Evolutionary conservation across 2,797 vertebrate species (phyloP).

Genomic region (Smutsia temminckii): DNA sequence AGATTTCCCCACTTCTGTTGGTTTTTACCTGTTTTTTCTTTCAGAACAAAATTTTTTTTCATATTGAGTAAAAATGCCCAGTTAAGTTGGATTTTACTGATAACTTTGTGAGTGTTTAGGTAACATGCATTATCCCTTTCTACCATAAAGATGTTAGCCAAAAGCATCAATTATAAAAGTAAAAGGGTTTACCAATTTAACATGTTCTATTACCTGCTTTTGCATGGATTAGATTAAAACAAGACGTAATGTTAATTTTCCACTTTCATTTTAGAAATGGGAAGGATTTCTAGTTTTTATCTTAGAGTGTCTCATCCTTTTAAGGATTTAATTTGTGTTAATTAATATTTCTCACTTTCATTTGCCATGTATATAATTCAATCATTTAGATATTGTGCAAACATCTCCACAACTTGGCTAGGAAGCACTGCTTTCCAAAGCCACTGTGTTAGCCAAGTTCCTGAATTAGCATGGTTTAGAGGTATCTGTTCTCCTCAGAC

Average conservation of each 20-base stretch:
- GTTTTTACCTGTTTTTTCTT: neutral
- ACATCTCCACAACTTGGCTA: constrained; percentile 16
- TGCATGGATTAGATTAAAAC: neutral
- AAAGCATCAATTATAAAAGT: constrained; percentile 6
- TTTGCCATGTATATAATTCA: neutral
- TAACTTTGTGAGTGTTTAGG: neutral
- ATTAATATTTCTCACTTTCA: constrained; percentile 41
- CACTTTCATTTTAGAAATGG: constrained; percentile 3
- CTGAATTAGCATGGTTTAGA: constrained; percentile 61
- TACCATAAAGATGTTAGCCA: neutral
- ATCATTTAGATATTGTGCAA: constrained; percentile 22
- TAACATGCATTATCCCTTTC: neutral
- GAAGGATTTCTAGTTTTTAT: neutral
- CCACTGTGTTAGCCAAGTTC: constrained; percentile 12
- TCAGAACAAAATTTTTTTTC: neutral
- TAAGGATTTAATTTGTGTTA: constrained; percentile 4
- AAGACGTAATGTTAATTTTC: neutral
- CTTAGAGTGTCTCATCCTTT: neutral
- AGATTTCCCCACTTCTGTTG: neutral
- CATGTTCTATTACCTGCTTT: constrained; percentile 1
- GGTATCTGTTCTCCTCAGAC: constrained; percentile 18
- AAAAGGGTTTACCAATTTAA: neutral
- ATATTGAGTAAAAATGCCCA: neutral
- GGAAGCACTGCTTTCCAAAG: neutral
- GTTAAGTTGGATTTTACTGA: neutral